A percentile compares a stretch with the other conserved stretches of the same genome.
phyloP scores from a whole-genome alignment of 2,113 vertebrate species.

The Actinemys pallida region DNA sequence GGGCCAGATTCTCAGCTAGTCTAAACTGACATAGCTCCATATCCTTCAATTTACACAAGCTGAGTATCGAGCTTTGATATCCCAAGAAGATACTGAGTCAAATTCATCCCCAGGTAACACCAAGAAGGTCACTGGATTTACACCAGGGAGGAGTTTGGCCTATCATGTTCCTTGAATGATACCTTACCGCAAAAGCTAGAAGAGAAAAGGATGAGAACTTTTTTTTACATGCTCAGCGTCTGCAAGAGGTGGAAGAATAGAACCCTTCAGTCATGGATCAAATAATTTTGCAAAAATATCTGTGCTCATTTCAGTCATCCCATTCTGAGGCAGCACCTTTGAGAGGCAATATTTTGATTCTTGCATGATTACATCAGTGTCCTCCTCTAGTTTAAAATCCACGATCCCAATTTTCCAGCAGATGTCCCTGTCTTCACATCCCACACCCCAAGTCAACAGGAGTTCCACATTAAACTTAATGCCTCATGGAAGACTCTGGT shows the following conservation, averaged over 20 bases:
- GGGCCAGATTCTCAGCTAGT: neutral
- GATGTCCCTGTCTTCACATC: neutral
- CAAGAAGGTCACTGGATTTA: neutral
- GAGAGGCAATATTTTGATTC: neutral
- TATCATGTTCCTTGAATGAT: neutral
- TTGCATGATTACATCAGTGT: neutral
- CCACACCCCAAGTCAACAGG: neutral
- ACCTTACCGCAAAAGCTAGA: neutral
- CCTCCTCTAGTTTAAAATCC: neutral
- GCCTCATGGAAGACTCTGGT: neutral
- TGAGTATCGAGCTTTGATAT: rapidly evolving
- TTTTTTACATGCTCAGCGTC: neutral
- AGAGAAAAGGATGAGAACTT: neutral
- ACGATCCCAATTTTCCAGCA: neutral
- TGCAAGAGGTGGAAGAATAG: neutral
- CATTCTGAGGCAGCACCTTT: neutral
- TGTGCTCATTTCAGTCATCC: neutral
- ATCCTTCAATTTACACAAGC: neutral
- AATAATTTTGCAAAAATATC: neutral
- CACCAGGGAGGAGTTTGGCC: neutral
- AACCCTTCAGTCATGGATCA: neutral
- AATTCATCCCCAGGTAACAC: neutral
- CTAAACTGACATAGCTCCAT: neutral
- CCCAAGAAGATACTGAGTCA: neutral
- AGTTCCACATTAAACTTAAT: neutral